These are phyloP conservation scores for Eptatretus burgeri DNA, from an alignment of 2,113 vertebrate species.

Conservation along the genomic window DNA sequence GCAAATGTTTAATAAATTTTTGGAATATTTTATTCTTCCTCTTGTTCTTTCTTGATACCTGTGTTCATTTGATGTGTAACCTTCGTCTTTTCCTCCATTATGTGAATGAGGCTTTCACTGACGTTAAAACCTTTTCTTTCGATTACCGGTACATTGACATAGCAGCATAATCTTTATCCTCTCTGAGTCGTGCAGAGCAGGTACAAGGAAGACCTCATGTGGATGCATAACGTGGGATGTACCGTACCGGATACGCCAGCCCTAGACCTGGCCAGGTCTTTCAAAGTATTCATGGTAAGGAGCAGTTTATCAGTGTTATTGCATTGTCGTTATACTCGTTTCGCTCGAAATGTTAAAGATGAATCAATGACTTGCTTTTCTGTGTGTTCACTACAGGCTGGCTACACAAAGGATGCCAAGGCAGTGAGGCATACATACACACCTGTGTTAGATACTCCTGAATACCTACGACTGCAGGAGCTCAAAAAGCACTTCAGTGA, in stretches of 20 bases:
- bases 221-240: conserved; percentile 59
- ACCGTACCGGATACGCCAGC: conserved; percentile 72
- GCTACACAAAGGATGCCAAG: conserved; percentile 47
- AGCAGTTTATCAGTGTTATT: too few relatives aligned
- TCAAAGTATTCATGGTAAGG: too few relatives aligned
- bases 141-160: too few relatives aligned
- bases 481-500: conserved; percentile 67
- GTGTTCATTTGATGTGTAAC: too few relatives aligned
- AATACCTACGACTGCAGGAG: conserved; percentile 51
- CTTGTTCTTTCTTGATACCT: too few relatives aligned
- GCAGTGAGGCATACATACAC: conserved; percentile 38
- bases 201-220: conserved; percentile 69
- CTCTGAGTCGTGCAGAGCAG: conserved; percentile 25
- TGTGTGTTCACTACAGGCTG: conserved; percentile 21
- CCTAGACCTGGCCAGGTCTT: conserved; percentile 21
- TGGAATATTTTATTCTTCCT: too few relatives aligned
- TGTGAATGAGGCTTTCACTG: too few relatives aligned
- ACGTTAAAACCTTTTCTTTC: too few relatives aligned
- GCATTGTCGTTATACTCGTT: background rate
- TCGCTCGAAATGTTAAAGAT: background rate
- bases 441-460: conserved; percentile 64
- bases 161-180: too few relatives aligned
- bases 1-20: too few relatives aligned
- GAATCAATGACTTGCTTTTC: conserved; percentile 8
- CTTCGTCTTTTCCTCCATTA: too few relatives aligned